A percentile compares a stretch with the other conserved stretches of the same genome.
phyloP scores from a whole-genome alignment of 1,140 invertebrate species.

The Delia radicum region DNA sequence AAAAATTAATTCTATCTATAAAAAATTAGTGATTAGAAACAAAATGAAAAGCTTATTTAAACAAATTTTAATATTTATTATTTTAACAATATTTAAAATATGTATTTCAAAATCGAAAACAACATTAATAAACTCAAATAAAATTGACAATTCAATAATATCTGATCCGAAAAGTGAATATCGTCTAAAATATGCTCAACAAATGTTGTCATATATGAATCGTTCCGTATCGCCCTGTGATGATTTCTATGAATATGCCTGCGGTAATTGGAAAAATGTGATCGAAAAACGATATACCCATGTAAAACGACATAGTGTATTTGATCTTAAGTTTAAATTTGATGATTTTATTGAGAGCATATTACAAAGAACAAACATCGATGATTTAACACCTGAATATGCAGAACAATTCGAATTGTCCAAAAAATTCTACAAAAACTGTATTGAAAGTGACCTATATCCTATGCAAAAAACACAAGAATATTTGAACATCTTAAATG shows the following conservation, averaged over 20 bases:
- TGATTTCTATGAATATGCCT: conserved; percentile 71
- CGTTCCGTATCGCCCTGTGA: conserved; percentile 66
- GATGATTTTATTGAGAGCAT: conserved; percentile 34
- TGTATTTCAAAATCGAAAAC: too few species aligned
- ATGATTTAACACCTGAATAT: conserved; percentile 26
- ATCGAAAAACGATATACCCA: conserved; percentile 26
- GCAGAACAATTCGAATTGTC: conserved; percentile 35
- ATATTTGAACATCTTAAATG: conserved; percentile 46
- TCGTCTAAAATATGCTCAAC: conserved; percentile 31
- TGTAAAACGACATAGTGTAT: conserved; percentile 41
- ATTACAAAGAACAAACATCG: conserved; percentile 11
- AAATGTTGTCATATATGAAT: conserved; percentile 61
- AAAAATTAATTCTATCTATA: too few species aligned
- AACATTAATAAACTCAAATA: too few species aligned
- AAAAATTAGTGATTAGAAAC: too few species aligned
- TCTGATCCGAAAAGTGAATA: conserved; percentile 28
- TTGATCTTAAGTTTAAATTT: conserved; percentile 43
- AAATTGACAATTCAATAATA: too few species aligned
- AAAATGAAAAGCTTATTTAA: too few species aligned
- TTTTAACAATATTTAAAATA: too few species aligned
- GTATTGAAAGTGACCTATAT: conserved; percentile 36
- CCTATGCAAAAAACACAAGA: conserved; percentile 39
- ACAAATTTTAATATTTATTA: too few species aligned
- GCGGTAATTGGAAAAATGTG: conserved; percentile 61
- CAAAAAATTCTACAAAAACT: conserved; percentile 44